Conservation (phyloP, 2,888 invertebrate species). For the Pachymerium ferrugineum region DNA sequence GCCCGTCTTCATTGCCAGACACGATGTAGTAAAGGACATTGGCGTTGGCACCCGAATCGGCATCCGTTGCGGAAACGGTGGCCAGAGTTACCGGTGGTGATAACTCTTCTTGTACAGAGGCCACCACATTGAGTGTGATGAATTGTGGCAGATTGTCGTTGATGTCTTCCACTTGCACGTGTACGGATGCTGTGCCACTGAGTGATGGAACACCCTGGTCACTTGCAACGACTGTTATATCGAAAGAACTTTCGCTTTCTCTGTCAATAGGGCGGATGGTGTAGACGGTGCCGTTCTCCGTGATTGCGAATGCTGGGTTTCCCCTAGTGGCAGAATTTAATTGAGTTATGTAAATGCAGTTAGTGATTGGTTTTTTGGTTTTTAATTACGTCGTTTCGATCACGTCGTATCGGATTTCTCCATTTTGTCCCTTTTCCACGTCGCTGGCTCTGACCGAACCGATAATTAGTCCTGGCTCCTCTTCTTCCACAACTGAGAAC, state of each 20-base stretch:
- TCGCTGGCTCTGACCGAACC: slow-evolving; percentile 34
- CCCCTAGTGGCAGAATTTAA: slow-evolving; percentile 27
- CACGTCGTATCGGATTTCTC: slow-evolving; percentile 32
- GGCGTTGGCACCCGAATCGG: slow-evolving; percentile 64
- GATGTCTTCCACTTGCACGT: slow-evolving; percentile 66
- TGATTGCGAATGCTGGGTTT: slow-evolving; percentile 32
- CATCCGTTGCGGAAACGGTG: slow-evolving; percentile 58
- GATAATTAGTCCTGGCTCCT: slow-evolving; percentile 40
- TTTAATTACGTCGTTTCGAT: slow-evolving; percentile 28
- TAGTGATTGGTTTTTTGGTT: background rate
- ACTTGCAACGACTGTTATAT: slow-evolving; percentile 31
- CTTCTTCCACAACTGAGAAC: slow-evolving; percentile 74
- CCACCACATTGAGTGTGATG: slow-evolving; percentile 59
- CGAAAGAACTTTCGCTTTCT: slow-evolving; percentile 30
- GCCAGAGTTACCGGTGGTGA: slow-evolving; percentile 30
- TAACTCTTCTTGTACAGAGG: slow-evolving; percentile 34
- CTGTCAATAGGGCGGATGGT: slow-evolving; percentile 34
- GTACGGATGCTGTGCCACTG: slow-evolving; percentile 62
- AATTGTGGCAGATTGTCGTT: slow-evolving; percentile 83
- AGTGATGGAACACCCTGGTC: slow-evolving; percentile 34
- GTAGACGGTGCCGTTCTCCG: slow-evolving; percentile 31
- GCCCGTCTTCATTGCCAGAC: slow-evolving; percentile 41
- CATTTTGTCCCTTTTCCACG: slow-evolving; percentile 33
- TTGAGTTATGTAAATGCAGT: background rate
- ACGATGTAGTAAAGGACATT: slow-evolving; percentile 65